phyloP scores from a whole-genome alignment of 2,113 vertebrate species.

The Lethenteron reissneri region DNA sequence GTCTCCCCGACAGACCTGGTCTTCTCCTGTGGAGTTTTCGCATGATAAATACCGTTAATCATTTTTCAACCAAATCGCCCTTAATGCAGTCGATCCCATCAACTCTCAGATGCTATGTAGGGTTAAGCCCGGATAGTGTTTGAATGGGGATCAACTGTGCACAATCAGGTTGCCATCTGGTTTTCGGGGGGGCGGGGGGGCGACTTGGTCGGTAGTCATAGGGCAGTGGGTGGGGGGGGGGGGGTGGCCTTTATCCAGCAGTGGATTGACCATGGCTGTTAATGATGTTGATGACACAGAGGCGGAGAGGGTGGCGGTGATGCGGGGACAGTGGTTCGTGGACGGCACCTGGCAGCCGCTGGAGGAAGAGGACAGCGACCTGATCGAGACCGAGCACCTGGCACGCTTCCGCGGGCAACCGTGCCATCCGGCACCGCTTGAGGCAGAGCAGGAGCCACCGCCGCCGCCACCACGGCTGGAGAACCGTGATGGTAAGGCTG shows the following conservation, averaged over 20 bases:
- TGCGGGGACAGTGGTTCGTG: constrained; percentile 95
- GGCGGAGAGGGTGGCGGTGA: constrained; percentile 69
- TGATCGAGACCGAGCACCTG: constrained; percentile 77
- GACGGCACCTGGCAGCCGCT: constrained; percentile 85
- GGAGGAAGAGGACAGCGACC: constrained; percentile 82
- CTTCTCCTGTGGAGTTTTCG: no score
- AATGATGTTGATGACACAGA: constrained; percentile 25
- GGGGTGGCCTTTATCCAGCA: background rate
- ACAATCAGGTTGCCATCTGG: background rate
- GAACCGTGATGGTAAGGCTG: no score
- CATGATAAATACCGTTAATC: no score
- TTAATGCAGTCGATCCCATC: background rate
- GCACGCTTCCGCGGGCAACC: constrained; percentile 54
- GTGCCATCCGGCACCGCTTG: background rate
- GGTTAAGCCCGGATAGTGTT: background rate
- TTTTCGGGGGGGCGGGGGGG: background rate
- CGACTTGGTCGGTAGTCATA: background rate
- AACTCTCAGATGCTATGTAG: background rate
- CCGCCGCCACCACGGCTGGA: no score
- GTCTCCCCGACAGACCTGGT: no score
- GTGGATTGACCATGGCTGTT: background rate
- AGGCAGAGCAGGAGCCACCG: no score
- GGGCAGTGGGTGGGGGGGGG: background rate
- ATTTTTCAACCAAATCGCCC: no score
- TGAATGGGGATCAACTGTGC: background rate